Conservation (phyloP, 2,888 invertebrate genomes). For the Neuroscelio doddi region DNA sequence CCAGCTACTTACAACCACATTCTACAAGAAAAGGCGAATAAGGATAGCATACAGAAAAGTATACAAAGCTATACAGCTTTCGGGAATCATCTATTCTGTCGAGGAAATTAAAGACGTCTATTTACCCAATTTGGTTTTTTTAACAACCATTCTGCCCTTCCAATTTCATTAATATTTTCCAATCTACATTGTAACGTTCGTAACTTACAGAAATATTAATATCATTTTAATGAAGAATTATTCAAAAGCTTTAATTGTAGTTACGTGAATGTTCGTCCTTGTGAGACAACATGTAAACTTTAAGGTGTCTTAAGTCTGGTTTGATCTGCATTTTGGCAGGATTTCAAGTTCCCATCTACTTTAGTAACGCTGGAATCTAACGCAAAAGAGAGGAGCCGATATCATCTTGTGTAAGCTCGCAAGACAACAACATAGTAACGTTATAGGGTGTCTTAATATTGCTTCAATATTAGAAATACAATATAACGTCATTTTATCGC, state of each 20-base stretch:
- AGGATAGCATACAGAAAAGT: conserved; percentile 36
- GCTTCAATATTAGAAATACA: conserved; percentile 34
- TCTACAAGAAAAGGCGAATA: conserved; percentile 41
- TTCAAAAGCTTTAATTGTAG: neutral
- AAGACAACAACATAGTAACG: conserved; percentile 57
- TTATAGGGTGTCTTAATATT: conserved; percentile 66
- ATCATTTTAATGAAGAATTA: neutral
- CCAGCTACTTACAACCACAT: conserved; percentile 45
- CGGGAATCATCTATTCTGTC: conserved; percentile 27
- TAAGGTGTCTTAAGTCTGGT: conserved; percentile 65
- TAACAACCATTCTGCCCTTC: too few relatives aligned
- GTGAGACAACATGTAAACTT: conserved; percentile 50
- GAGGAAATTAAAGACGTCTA: neutral
- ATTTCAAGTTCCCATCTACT: conserved; percentile 68
- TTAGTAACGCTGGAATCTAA: conserved; percentile 61
- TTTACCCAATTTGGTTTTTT: conserved; percentile 1
- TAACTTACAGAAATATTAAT: too few relatives aligned
- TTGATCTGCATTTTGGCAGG: conserved; percentile 67
- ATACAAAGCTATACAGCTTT: conserved; percentile 3
- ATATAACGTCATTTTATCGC: too few relatives aligned
- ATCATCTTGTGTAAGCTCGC: conserved; percentile 67
- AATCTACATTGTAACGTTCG: too few relatives aligned
- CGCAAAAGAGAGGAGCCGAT: conserved; percentile 63
- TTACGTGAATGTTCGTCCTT: conserved; percentile 4
- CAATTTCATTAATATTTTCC: too few relatives aligned